Evolutionary conservation across 2,113 vertebrate genomes (phyloP), one percentile per base, ranked within the genome.

Genomic region (Bolborhynchus lineola): DNA sequence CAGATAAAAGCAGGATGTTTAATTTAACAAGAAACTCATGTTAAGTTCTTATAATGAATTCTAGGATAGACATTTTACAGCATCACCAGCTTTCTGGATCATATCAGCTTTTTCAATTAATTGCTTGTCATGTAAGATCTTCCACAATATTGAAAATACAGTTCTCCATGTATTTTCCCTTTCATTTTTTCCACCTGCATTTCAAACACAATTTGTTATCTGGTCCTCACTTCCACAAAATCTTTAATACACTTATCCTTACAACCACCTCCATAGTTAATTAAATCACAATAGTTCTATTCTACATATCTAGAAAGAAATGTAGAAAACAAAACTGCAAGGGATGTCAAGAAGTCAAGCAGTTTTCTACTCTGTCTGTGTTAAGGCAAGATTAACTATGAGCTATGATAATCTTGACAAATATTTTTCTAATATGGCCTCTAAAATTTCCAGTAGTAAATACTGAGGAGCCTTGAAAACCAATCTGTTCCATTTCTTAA

Each of bases 131-230:
- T 68, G 81, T 91, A 68, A 75, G 18, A 59, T 59, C 37, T 65
- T 86, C 53, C 15, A 39, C 74, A 86, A 28, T 81, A 86, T 29
- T 89, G 72, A 91, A 92, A 78, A 84, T 74, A 77, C 11, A 74
- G 11, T 83, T 94, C 46, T 86, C 20, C n/a, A 4, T 88, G 19
- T 18, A 59, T 86, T 83, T 88, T 78, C 25, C 47, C 17, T 86
- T 96, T 94, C 37, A 85, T 92, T 96, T 92, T 78, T 78, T 80
- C 79, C 62, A 49, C 53, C 31, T 62, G 15, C 26, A 18, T 88
- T 72, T 84, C 46, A 75, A 92, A 84, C 44, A 39, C 49, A 82
- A 35, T 94, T 94, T 93, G 71, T 89, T 80, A 52, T 57, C 39
- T 68, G 20, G 18, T 64, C 18, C 24, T 91, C 33, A 68, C 28